Evolutionary conservation across 2,797 vertebrate genomes (phyloP).

Genomic region (Lophius americanus): DNA sequence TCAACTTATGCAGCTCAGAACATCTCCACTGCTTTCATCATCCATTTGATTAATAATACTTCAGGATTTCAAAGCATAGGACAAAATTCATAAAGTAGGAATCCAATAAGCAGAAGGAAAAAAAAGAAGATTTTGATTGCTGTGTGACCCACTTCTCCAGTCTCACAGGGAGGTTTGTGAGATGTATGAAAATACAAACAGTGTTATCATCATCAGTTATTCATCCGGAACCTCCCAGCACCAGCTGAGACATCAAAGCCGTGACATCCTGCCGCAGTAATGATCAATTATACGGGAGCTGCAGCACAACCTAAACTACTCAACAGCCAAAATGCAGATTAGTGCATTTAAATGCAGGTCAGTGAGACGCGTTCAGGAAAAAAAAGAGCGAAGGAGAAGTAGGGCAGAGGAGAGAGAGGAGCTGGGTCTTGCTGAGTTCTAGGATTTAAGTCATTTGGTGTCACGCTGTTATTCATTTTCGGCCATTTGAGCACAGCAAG

Average conservation of each 20-base stretch:
- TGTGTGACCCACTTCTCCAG: conserved; percentile 46
- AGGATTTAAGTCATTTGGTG: neutral
- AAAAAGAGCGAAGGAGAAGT: conserved; percentile 11
- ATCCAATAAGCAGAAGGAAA: too few relatives aligned
- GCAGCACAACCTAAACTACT: conserved; percentile 15
- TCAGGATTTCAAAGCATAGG: neutral
- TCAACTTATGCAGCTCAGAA: too few relatives aligned
- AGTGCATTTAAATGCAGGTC: conserved; percentile 68
- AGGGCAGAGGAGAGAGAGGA: conserved; percentile 14
- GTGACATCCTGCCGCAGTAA: conserved; percentile 31
- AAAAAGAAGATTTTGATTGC: neutral
- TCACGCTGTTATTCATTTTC: neutral
- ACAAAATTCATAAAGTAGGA: neutral
- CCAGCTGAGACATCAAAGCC: conserved; percentile 56
- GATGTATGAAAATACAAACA: conserved; percentile 29
- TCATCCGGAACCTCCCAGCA: conserved; percentile 35
- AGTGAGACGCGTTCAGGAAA: conserved; percentile 42
- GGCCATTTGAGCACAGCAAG: too few relatives aligned
- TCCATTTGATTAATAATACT: neutral
- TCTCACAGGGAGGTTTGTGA: conserved; percentile 31
- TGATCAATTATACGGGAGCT: conserved; percentile 47
- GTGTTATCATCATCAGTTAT: conserved; percentile 43
- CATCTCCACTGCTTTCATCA: too few relatives aligned
- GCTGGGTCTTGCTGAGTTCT: neutral
- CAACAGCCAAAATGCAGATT: conserved; percentile 53